Conservation (phyloP, 2,888 invertebrate species). For the Drosophila nr. medialis region DNA sequence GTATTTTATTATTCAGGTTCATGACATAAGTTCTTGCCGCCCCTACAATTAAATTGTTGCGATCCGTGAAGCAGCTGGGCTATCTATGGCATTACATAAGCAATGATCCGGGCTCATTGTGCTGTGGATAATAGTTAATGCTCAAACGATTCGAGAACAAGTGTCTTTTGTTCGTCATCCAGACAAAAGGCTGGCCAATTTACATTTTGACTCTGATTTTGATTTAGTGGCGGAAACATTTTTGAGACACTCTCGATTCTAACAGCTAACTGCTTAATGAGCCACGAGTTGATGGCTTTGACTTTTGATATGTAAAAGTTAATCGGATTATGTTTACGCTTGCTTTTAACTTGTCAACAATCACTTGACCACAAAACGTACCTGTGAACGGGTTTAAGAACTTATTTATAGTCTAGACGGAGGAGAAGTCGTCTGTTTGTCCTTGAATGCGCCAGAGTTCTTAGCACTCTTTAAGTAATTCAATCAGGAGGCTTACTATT, state of each 20-base stretch:
- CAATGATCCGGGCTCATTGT: slow-evolving; percentile 61
- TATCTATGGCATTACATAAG: slow-evolving; percentile 33
- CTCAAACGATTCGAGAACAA: slow-evolving; percentile 5
- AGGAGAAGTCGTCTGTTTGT: background rate
- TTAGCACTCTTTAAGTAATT: slow-evolving; percentile 15
- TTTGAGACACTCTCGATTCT: slow-evolving; percentile 36
- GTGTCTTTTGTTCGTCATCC: slow-evolving; percentile 27
- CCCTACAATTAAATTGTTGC: slow-evolving; percentile 58
- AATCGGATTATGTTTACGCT: slow-evolving; percentile 23
- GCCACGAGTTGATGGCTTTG: slow-evolving; percentile 34
- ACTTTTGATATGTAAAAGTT: slow-evolving; percentile 49
- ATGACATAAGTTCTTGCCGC: slow-evolving; percentile 35
- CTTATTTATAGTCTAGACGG: background rate
- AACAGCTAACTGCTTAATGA: slow-evolving; percentile 25
- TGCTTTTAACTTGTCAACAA: slow-evolving; percentile 36
- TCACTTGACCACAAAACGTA: slow-evolving; percentile 27
- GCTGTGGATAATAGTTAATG: slow-evolving; percentile 31
- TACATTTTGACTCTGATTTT: slow-evolving; percentile 17
- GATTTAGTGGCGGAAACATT: slow-evolving; percentile 56
- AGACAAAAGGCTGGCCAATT: slow-evolving; percentile 38
- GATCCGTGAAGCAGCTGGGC: slow-evolving; percentile 7
- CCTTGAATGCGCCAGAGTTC: slow-evolving; percentile 25
- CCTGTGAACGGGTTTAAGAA: slow-evolving; percentile 12
- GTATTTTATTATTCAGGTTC: slow-evolving; percentile 60
- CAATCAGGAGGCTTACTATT: background rate